These are phyloP conservation scores for Timema podura DNA, from an alignment of 2,888 invertebrate species.

Conservation along the genomic window DNA sequence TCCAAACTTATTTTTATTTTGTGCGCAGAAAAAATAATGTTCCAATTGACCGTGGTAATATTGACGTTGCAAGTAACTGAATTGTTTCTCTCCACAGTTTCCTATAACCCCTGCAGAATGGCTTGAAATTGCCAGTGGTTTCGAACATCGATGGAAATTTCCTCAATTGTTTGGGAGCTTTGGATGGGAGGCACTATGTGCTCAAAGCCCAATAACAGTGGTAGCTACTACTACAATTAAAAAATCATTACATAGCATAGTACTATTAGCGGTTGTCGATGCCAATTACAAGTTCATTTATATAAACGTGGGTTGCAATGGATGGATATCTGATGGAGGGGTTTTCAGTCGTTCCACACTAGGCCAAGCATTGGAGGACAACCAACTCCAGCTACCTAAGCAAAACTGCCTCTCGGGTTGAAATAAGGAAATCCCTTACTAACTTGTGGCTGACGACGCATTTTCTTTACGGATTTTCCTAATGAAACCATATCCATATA, in stretches of 20 bases:
- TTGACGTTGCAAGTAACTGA: not conserved
- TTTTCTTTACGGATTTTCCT: not conserved
- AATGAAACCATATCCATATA: not conserved
- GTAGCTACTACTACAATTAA: no score
- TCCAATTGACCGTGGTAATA: not conserved
- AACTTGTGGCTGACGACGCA: not conserved
- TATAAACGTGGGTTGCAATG: not conserved
- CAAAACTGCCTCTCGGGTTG: not conserved
- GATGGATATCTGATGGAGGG: not conserved
- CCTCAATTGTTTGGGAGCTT: not conserved
- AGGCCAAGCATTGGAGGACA: not conserved
- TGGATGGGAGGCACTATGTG: not conserved
- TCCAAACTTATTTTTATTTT: no score
- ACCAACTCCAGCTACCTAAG: not conserved
- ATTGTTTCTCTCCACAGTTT: not conserved
- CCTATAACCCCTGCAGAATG: not conserved
- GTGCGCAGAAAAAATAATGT: no score
- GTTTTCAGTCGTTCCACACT: not conserved
- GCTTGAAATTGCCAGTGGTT: not conserved
- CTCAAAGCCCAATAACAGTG: no score
- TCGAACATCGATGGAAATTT: not conserved
- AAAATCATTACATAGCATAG: not conserved
- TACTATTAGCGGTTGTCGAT: not conserved
- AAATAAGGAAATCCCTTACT: conserved; percentile 4
- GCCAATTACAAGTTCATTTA: not conserved